Conservation (phyloP, 2,113 vertebrate species). For the Ammodytes dubius region DNA sequence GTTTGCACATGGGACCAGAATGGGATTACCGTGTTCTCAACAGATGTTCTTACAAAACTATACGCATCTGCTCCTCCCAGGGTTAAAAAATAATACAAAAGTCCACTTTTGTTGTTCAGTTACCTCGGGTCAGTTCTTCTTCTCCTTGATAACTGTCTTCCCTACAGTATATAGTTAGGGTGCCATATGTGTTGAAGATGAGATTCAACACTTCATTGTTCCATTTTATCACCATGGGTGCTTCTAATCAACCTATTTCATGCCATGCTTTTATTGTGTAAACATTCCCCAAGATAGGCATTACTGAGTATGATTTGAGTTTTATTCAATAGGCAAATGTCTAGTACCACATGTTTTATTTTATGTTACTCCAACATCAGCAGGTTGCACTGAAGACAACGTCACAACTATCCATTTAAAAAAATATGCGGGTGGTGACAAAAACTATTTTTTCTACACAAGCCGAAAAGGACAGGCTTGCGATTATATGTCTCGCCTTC, state of each 20-base stretch:
- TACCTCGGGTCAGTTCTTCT: conserved; percentile 34
- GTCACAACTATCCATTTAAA: too few relatives aligned
- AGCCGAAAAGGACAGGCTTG: too few relatives aligned
- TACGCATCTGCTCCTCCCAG: conserved; percentile 35
- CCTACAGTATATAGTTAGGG: neutral
- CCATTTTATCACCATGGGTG: neutral
- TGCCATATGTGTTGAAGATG: neutral
- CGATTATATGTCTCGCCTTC: too few relatives aligned
- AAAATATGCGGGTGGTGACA: too few relatives aligned
- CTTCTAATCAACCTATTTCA: neutral
- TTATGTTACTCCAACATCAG: too few relatives aligned
- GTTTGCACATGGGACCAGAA: conserved; percentile 77
- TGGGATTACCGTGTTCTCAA: conserved; percentile 44
- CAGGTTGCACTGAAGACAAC: too few relatives aligned
- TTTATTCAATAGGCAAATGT: too few relatives aligned
- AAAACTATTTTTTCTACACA: too few relatives aligned
- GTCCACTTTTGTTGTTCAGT: conserved; percentile 29
- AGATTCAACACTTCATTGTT: too few relatives aligned
- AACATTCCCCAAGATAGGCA: neutral
- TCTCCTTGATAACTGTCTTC: neutral
- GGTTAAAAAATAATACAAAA: neutral
- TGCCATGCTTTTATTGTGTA: neutral
- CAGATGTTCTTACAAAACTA: conserved; percentile 39
- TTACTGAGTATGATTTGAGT: too few relatives aligned
- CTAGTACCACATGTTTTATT: neutral